A percentile compares a stretch with the other conserved stretches of the same genome.
phyloP scores from a whole-genome alignment of 2,113 vertebrate species.

The Thryonomys swinderianus region DNA sequence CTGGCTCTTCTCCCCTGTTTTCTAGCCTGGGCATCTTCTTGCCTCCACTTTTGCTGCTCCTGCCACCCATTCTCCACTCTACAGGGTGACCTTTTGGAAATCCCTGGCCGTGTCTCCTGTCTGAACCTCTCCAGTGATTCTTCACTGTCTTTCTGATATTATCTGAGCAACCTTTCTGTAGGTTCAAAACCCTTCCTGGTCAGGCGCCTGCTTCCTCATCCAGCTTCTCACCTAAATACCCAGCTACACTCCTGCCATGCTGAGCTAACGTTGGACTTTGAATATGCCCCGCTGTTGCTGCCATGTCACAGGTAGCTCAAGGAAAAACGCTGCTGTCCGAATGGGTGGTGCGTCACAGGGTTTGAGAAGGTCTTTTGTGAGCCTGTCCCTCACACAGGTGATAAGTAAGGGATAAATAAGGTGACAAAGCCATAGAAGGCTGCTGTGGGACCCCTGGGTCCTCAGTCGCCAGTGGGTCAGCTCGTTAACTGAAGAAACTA shows the following conservation, averaged over 20 bases:
- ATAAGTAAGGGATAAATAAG: neutral
- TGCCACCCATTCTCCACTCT: neutral
- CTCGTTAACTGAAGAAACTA: neutral
- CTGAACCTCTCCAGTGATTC: neutral
- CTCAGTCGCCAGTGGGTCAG: neutral
- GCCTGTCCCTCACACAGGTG: neutral
- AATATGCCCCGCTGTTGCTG: accelerated
- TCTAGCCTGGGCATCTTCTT: neutral
- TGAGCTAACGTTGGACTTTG: neutral
- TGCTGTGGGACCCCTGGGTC: neutral
- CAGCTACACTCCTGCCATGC: accelerated
- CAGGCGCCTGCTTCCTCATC: neutral
- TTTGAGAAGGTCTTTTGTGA: constrained; percentile 14
- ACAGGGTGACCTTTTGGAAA: neutral
- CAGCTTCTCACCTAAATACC: neutral
- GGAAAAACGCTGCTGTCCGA: neutral
- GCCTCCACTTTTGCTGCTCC: neutral
- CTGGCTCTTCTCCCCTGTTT: neutral
- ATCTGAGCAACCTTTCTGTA: neutral
- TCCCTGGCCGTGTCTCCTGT: neutral
- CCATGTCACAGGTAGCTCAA: accelerated
- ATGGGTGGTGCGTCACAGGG: neutral
- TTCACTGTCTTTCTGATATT: neutral
- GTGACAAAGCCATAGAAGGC: neutral
- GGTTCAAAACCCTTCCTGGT: neutral